Conservation (phyloP, 1,140 invertebrate species). For the Eriosoma lanigerum region DNA sequence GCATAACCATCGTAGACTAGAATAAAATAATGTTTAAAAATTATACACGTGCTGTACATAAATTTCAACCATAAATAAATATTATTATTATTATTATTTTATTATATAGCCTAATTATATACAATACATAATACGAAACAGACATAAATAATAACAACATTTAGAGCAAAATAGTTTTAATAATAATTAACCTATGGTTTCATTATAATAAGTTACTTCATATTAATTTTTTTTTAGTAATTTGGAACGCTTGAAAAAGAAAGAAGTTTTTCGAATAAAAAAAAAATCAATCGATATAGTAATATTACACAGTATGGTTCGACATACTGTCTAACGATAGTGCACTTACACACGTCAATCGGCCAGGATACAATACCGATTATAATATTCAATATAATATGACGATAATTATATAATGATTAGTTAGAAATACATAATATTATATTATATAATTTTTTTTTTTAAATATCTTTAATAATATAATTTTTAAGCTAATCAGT, state of each 20-base stretch:
- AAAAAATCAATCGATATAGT: neutral
- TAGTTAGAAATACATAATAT: neutral
- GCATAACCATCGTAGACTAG: conserved; percentile 10
- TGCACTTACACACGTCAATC: neutral
- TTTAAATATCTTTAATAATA: neutral
- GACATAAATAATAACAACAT: conserved; percentile 26
- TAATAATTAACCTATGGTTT: conserved; percentile 24
- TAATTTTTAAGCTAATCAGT: neutral
- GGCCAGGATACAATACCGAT: neutral
- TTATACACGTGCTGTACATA: conserved; percentile 49
- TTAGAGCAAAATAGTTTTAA: conserved; percentile 38
- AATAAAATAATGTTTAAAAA: conserved; percentile 39
- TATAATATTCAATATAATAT: neutral
- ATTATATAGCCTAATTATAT: conserved; percentile 33
- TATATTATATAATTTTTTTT: too few relatives aligned
- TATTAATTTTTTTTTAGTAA: neutral
- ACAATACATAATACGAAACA: conserved; percentile 3
- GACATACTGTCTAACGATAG: too few relatives aligned
- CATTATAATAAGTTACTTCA: neutral
- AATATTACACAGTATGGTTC: neutral
- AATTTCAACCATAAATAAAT: conserved; percentile 29
- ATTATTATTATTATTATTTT: neutral
- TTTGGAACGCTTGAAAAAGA: neutral
- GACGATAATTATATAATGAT: conserved; percentile 2
- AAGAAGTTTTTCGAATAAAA: too few relatives aligned